Percentiles rank a stretch among this genome's conserved stretches.
phyloP scores from a whole-genome alignment of 2,797 vertebrate genomes.

The Chrysocyon brachyurus region DNA sequence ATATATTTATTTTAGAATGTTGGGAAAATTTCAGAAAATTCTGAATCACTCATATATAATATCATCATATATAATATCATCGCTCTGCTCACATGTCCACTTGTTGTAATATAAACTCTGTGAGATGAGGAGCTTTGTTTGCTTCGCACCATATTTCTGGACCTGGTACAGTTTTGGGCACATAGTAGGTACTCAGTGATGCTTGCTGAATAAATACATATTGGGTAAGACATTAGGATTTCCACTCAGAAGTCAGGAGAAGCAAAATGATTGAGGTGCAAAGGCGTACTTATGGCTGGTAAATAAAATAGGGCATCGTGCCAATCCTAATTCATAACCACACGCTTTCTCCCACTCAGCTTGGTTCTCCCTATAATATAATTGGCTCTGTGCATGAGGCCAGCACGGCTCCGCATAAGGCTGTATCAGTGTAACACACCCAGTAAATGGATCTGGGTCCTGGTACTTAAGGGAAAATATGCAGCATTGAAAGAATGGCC shows the following conservation, averaged over 20 bases:
- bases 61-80: not conserved
- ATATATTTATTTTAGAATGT: not conserved
- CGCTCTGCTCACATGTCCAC: not conserved
- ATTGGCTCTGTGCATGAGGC: constrained; percentile 63
- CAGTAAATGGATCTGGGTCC: constrained; percentile 64
- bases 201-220: not conserved
- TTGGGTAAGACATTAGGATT: not conserved
- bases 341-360: constrained; percentile 42
- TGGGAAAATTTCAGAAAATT: not conserved
- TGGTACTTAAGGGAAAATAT: constrained; percentile 59
- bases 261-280: not conserved
- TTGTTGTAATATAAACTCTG: not conserved
- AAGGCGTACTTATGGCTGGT: not conserved
- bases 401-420: not conserved
- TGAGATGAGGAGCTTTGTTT: not conserved
- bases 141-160: not conserved
- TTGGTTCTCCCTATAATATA: constrained; percentile 44
- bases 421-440: not conserved
- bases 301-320: constrained; percentile 17
- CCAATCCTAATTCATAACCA: constrained; percentile 61
- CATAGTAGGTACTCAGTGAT: not conserved
- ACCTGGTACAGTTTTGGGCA: not conserved
- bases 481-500: constrained; percentile 28
- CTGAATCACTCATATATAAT: not conserved
- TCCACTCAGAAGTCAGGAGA: constrained; percentile 33